Base-by-base conservation (phyloP, 2,113 vertebrate species). In the Saguinus imperator region DNA sequence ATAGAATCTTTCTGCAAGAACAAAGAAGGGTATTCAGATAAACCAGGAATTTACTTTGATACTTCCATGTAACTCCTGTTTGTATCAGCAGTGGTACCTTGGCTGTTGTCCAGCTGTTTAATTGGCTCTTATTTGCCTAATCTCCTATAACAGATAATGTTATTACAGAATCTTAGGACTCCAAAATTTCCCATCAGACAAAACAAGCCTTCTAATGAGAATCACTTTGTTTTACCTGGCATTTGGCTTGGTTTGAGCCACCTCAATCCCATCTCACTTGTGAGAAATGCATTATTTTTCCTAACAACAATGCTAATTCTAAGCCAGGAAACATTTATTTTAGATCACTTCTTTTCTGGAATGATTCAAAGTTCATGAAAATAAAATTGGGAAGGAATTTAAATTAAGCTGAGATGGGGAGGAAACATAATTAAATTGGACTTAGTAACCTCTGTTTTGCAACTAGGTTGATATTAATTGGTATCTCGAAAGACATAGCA, bases 81-180 rank as follows among this genome's bases (percentile, higher is more conserved):
- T 94, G 43, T 94, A 87, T 82, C 9, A 32, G 66, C 61, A 90
- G 8, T 97, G 96, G 48, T 93, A 66, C 5, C 4, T 87, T 97
- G 97, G 97, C 93, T 97, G 76, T 90, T 95, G 87, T 96, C 97
- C 97, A 98, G 90, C 1, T 94, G 21, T 97, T 98, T 98, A 98
- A 98, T 98, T 98, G 98, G 81, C 21, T 82, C 80, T 97, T 95
- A 32, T 96, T 98, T 98, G 81, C 95, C 87, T 98, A 97, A 98
- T 97, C 80, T 98, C 93, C 95, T 98, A 92, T 85, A 98, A 86
- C 91, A 98, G 96, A 98, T 98, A 97, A 97, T 98, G 92, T 97
- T 98, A 92, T 96, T 97, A 91, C 29, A 91, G 91, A 98, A 97
- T 97, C 95, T 52, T 93, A 89, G 40, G 76, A 96, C 93, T 98